Evolutionary conservation across 2,888 invertebrate species (phyloP), one percentile per base, ranked within the genome.

Genomic region (Cantharis lateralis): DNA sequence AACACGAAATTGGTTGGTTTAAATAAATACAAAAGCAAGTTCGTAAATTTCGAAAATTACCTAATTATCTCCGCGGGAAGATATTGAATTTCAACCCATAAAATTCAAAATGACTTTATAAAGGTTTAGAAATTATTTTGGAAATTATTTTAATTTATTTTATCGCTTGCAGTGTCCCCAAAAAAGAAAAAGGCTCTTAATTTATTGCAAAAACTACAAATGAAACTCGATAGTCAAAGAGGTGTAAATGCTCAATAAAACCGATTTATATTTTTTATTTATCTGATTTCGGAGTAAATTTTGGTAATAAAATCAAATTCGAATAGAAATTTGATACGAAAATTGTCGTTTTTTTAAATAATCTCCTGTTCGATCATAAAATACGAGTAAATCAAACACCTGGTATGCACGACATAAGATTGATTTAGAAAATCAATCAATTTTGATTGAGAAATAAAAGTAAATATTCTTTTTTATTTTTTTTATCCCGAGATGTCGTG

Each of bases 101-200:
- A 66, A 66, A 66, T 24, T 24, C 64, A 24, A 66, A 66, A 66
- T 24, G 64, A 66, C 64, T 66, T 66, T 66, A 66, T 66, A 66
- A 66, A 66, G 64, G 18, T 66, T 66, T 16, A 24, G 18, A 66
- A 66, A 20, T 66, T 66, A 66, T 66, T 48, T 48, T 48, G 48
- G 48, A 48, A 48, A 66, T 66, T 66, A 66, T 66, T 66, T 66
- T 66, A 66, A 18, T 66, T 66, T 66, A 66, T 66, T 20, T 20
- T 24, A 20, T 66, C 16, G 13, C 24, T 66, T 20, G 24, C n/a
- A 63, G 18, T 63, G 24, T 20, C 20, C 24, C 18, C 10, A 20
- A 24, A 24, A 24, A 24, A 20, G 64, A 24, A 18, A 18, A 20
- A n/a, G 20, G 3, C 20, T 24, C 2, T 48, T 18, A 66, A 66